Evolutionary conservation across 2,113 vertebrate species (phyloP).

Genomic region (Equus quagga): DNA sequence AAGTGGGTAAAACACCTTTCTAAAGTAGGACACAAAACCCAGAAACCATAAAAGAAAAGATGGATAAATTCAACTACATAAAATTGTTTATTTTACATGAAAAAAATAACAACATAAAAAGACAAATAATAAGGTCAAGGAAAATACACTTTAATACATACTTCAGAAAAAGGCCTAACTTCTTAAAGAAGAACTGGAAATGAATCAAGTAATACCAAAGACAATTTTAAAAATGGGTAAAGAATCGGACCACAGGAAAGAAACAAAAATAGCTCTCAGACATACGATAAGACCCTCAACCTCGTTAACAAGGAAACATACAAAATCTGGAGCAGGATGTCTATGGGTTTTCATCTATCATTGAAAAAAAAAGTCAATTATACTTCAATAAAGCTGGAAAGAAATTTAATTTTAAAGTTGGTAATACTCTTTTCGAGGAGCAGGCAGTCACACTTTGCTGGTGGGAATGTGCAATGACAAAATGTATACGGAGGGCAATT

Average conservation of each 20-base stretch:
- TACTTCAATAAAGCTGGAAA: background rate
- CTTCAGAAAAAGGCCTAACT: conserved; percentile 21
- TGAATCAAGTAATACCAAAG: conserved; percentile 52
- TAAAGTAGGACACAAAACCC: conserved; percentile 63
- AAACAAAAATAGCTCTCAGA: background rate
- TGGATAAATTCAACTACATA: background rate
- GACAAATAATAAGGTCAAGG: background rate
- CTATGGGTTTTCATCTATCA: background rate
- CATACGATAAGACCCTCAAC: background rate
- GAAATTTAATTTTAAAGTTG: background rate
- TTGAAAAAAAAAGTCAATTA: background rate
- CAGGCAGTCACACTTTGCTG: background rate
- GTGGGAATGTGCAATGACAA: background rate
- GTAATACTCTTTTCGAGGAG: conserved; percentile 19
- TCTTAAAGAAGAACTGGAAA: conserved; percentile 35
- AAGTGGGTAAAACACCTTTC: conserved; percentile 60
- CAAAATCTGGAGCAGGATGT: background rate
- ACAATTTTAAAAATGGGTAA: conserved; percentile 14
- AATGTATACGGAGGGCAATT: background rate
- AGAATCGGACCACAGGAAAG: background rate
- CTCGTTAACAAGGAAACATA: conserved; percentile 31
- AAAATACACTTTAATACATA: background rate
- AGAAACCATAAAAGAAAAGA: conserved; percentile 19
- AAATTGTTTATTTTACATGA: background rate
- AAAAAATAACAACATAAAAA: conserved; percentile 52